These are phyloP conservation scores for Dendrolimus houi DNA, from an alignment of 2,888 invertebrate genomes.

Conservation along the genomic window DNA sequence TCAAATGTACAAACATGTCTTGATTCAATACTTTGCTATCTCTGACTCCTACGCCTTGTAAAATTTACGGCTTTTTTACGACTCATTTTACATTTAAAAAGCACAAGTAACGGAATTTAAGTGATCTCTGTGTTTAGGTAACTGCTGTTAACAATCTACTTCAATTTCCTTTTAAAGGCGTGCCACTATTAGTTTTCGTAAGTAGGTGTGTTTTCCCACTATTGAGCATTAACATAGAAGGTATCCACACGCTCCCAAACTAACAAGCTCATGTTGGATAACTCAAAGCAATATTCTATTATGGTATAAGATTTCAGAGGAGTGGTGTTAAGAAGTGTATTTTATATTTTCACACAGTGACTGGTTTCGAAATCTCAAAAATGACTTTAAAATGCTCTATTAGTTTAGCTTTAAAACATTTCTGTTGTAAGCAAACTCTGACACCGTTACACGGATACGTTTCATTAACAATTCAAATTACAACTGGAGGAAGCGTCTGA, in stretches of 20 bases:
- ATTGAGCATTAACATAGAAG: no score
- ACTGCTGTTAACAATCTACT: conserved; percentile 25
- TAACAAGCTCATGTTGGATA: no score
- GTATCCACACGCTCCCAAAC: no score
- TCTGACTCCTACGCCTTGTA: conserved; percentile 35
- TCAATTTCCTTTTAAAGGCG: conserved; percentile 21
- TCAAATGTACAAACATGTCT: conserved; percentile 1
- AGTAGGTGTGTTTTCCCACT: background rate
- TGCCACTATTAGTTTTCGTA: conserved; percentile 1
- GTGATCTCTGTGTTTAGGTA: conserved; percentile 37
- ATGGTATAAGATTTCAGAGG: no score
- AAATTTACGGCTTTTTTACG: conserved; percentile 51
- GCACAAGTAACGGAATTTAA: conserved; percentile 42
- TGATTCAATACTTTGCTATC: conserved; percentile 19
- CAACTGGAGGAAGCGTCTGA: conserved; percentile 22
- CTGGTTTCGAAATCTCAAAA: background rate
- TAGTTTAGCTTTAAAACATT: conserved; percentile 6
- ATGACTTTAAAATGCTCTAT: background rate
- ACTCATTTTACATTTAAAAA: conserved; percentile 58
- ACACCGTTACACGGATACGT: conserved; percentile 24
- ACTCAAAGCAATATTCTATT: no score
- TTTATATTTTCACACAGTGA: no score
- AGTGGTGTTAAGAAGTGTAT: no score
- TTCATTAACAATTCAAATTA: conserved; percentile 39
- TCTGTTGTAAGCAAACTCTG: conserved; percentile 17